These are phyloP conservation scores for Neodiprion fabricii DNA, from an alignment of 1,140 invertebrate genomes.

Conservation along the genomic window DNA sequence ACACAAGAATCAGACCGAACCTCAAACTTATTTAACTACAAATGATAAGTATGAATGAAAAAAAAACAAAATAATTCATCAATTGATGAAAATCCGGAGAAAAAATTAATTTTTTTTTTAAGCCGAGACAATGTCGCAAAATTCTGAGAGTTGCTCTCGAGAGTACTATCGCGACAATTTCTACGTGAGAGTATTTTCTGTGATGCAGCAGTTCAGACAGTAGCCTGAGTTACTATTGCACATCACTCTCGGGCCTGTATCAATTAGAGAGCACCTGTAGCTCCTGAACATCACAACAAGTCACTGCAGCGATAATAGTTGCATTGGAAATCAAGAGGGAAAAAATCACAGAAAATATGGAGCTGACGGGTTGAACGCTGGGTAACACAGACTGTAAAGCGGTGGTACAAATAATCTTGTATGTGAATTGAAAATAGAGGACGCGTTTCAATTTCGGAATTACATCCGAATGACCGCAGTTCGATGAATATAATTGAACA, in stretches of 20 bases:
- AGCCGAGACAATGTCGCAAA: neutral
- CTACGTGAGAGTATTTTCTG: conserved; percentile 7
- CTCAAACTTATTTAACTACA: too few relatives aligned
- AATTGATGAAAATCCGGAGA: too few relatives aligned
- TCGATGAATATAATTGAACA: neutral
- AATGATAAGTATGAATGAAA: too few relatives aligned
- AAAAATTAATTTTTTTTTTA: too few relatives aligned
- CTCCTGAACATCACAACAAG: conserved; percentile 1
- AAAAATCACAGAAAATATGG: neutral
- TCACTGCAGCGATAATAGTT: neutral
- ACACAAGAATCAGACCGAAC: too few relatives aligned
- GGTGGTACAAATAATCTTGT: neutral
- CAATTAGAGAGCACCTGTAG: neutral
- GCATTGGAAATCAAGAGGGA: neutral
- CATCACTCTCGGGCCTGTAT: neutral
- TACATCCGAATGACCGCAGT: too few relatives aligned
- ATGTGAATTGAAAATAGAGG: conserved; percentile 1
- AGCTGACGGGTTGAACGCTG: neutral
- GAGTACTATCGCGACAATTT: neutral
- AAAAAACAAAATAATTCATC: too few relatives aligned
- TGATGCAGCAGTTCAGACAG: neutral
- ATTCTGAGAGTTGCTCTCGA: neutral
- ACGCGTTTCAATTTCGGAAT: neutral
- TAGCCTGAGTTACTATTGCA: neutral
- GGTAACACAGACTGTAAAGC: neutral